A percentile compares a stretch with the other conserved stretches of the same genome.
Evolutionary conservation across 2,113 vertebrate species (phyloP).

Genomic region (Seriola aureovittata): DNA sequence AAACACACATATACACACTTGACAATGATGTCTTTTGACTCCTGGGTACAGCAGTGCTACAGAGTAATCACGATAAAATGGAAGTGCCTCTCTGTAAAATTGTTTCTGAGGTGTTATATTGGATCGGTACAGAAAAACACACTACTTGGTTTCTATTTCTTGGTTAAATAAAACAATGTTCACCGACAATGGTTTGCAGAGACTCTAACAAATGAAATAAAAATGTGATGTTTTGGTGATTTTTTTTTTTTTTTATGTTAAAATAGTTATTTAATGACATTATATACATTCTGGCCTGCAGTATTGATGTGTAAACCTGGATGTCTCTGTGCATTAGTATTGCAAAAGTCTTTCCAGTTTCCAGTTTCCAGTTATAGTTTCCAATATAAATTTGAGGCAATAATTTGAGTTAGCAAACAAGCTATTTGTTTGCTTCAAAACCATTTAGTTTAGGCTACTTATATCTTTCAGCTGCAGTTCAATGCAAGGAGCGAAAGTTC

Average conservation of each 20-base stretch:
- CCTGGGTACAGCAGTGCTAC: slow-evolving; percentile 25
- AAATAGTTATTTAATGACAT: background rate
- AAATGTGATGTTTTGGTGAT: background rate
- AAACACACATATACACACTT: slow-evolving; percentile 35
- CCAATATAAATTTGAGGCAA: too few species aligned
- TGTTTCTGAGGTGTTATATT: background rate
- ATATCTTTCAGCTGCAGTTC: too few species aligned
- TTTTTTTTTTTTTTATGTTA: too few species aligned
- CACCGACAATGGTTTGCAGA: background rate
- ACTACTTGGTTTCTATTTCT: background rate
- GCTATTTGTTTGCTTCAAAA: too few species aligned
- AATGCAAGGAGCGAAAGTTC: too few species aligned
- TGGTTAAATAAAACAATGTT: background rate
- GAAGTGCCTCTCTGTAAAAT: background rate
- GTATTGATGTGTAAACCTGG: too few species aligned
- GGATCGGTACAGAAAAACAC: background rate
- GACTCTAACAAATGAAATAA: background rate
- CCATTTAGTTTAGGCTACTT: too few species aligned
- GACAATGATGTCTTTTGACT: slow-evolving; percentile 50
- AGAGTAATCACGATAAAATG: slow-evolving; percentile 34
- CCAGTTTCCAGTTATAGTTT: too few species aligned
- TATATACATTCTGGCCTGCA: background rate
- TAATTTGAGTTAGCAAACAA: too few species aligned
- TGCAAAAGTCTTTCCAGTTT: too few species aligned
- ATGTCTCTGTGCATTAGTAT: too few species aligned